Evolutionary conservation across 2,113 vertebrate genomes (phyloP).

Genomic region (Phalacrocorax pelagicus): DNA sequence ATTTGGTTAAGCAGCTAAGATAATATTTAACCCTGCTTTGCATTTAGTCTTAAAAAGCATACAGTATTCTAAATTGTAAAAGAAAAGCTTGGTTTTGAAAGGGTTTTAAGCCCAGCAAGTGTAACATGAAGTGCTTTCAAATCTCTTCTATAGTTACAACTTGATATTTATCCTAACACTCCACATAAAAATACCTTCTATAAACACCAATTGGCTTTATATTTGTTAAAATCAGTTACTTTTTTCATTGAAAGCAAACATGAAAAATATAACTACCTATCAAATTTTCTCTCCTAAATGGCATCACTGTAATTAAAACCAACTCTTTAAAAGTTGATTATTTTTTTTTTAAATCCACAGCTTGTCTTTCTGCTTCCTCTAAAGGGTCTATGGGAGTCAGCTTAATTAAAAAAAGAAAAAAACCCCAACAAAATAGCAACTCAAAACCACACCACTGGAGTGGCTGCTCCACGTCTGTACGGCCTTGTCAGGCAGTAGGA

Average conservation of each 20-base stretch:
- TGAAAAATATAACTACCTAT: neutral
- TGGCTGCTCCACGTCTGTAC: neutral
- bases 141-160: neutral
- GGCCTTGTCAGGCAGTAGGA: rapidly evolving
- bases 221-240: neutral
- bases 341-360: neutral
- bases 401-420: neutral
- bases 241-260: neutral
- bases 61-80: neutral
- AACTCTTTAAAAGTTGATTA: neutral
- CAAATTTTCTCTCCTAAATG: neutral
- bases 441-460: neutral
- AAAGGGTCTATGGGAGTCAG: neutral
- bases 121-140: neutral
- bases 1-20: neutral
- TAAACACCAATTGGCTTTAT: neutral
- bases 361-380: neutral
- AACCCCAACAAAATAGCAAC: neutral
- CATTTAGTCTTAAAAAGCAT: neutral
- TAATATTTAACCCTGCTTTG: neutral
- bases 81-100: neutral
- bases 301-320: neutral
- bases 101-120: neutral
- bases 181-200: neutral
- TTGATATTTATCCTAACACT: neutral